A percentile compares a stretch with the other conserved stretches of the same genome.
Evolutionary conservation across 2,797 vertebrate species (phyloP).

Genomic region (Fringilla coelebs): DNA sequence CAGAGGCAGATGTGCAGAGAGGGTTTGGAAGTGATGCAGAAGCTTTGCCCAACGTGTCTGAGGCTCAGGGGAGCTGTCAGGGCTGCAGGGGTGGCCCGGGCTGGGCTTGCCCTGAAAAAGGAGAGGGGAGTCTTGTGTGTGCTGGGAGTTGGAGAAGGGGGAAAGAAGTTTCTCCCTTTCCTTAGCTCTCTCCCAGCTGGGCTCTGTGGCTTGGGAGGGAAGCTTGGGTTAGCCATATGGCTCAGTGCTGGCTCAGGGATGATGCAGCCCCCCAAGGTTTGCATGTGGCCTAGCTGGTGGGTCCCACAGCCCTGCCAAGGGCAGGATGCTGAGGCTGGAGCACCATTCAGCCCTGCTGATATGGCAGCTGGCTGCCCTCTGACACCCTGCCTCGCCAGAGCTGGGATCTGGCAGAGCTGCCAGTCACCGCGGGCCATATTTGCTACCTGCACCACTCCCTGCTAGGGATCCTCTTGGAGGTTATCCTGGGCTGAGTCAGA

Average conservation of each 20-base stretch:
- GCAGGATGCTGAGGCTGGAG: not conserved
- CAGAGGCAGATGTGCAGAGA: not conserved
- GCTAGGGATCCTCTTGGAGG: not conserved
- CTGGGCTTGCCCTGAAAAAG: not conserved
- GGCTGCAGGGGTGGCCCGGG: not conserved
- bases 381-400: not conserved
- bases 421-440: not conserved
- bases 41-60: rapidly evolving
- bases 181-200: not conserved
- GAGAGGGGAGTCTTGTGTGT: not conserved
- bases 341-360: not conserved
- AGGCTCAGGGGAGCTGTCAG: not conserved
- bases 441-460: not conserved
- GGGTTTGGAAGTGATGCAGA: not conserved
- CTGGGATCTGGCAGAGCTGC: not conserved
- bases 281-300: not conserved
- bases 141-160: not conserved
- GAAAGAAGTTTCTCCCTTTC: not conserved
- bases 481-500: slow-evolving; percentile 26
- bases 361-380: not conserved
- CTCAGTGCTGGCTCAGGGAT: not conserved
- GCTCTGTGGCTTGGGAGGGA: not conserved
- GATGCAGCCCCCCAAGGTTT: not conserved
- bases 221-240: rapidly evolving
- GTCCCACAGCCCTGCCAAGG: not conserved